Percentiles rank a stretch among this genome's conserved stretches.
phyloP scores from a whole-genome alignment of 2,888 invertebrate genomes.

The Scaptomyza parva region DNA sequence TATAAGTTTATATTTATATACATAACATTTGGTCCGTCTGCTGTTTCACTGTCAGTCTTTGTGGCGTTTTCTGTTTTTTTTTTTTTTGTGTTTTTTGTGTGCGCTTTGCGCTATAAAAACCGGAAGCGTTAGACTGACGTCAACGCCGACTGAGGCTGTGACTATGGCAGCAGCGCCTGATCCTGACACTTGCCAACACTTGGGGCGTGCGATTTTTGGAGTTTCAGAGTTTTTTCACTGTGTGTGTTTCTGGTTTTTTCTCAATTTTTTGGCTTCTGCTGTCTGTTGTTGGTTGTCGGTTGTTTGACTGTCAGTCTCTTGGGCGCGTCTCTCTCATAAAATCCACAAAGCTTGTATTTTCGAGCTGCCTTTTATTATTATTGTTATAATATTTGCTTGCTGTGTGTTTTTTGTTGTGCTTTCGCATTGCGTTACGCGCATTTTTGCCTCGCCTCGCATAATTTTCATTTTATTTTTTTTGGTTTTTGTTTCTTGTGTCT shows the following conservation, averaged over 20 bases:
- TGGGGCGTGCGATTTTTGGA: slow-evolving; percentile 67
- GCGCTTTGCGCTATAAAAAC: slow-evolving; percentile 70
- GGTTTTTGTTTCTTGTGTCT: slow-evolving; percentile 64
- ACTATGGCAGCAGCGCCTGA: slow-evolving; percentile 61
- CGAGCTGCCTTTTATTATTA: slow-evolving; percentile 75
- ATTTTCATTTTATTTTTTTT: slow-evolving; percentile 71
- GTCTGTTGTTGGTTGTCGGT: slow-evolving; percentile 26
- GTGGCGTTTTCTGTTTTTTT: too few species aligned
- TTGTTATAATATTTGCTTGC: slow-evolving; percentile 70
- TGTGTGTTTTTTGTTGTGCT: slow-evolving; percentile 3
- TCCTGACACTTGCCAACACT: slow-evolving; percentile 81
- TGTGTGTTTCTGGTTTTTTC: slow-evolving; percentile 30
- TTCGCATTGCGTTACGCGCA: slow-evolving; percentile 71
- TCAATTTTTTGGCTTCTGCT: slow-evolving; percentile 36
- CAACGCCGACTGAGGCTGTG: slow-evolving; percentile 35
- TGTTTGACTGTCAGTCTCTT: slow-evolving; percentile 47
- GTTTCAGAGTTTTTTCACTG: slow-evolving; percentile 57
- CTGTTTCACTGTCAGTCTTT: slow-evolving; percentile 30
- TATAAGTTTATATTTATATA: slow-evolving; percentile 81
- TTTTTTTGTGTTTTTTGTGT: slow-evolving; percentile 4
- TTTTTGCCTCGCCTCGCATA: slow-evolving; percentile 63
- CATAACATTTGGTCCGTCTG: slow-evolving; percentile 75
- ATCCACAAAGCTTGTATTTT: slow-evolving; percentile 61
- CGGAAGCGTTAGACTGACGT: slow-evolving; percentile 72
- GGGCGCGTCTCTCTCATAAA: slow-evolving; percentile 66